Percentiles rank a stretch among this genome's conserved stretches.
Conservation (phyloP, 92 coral and sea anemone genomes). For the Epizoanthus fatuus region DNA sequence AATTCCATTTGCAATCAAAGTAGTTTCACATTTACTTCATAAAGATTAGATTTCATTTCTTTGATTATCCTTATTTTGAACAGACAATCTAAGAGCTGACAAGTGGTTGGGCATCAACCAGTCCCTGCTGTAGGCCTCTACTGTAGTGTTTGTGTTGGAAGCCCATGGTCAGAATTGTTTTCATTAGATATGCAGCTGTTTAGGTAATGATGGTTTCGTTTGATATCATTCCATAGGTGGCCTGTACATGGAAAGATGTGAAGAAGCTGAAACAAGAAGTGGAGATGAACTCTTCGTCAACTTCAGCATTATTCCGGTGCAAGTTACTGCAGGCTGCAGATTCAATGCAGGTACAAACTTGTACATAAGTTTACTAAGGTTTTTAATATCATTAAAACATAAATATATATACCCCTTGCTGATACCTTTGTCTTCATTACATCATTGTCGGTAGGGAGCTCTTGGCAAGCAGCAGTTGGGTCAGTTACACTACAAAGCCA, state of each 20-base stretch:
- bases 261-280: constrained; percentile 95
- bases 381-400: not conserved
- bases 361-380: not conserved
- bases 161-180: too few species aligned
- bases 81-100: too few species aligned
- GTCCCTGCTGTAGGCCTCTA: too few species aligned
- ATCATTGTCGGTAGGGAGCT: constrained; percentile 76
- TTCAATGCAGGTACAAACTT: constrained; percentile 83
- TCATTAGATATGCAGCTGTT: not conserved
- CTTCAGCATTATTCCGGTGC: constrained; percentile 92
- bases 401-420: too few species aligned
- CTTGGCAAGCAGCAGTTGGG: constrained; percentile 97
- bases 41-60: too few species aligned
- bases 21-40: too few species aligned
- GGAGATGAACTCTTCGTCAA: constrained; percentile 92
- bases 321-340: constrained; percentile 93
- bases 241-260: constrained; percentile 99
- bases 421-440: not conserved
- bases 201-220: not conserved
- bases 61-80: too few species aligned
- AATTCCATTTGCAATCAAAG: too few species aligned
- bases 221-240: constrained; percentile 71
- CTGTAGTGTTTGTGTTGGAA: too few species aligned
- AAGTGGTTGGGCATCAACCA: too few species aligned
- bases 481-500: constrained; percentile 89